These are phyloP conservation scores for Chrysocyon brachyurus DNA, from an alignment of 2,797 vertebrate species.

Conservation along the genomic window DNA sequence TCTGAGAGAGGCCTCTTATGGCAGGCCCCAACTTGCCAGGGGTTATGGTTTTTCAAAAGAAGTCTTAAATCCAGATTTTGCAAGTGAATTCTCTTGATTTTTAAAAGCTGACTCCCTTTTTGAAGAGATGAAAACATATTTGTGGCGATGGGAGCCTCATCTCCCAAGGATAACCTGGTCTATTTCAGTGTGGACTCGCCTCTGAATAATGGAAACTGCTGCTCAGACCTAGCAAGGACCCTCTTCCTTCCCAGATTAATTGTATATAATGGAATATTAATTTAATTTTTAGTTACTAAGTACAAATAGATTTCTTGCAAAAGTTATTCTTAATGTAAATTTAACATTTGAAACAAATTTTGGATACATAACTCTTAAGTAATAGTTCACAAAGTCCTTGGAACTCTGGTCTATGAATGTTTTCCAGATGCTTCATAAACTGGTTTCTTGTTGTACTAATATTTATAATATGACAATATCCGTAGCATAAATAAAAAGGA, in stretches of 20 bases:
- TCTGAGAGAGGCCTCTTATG: neutral
- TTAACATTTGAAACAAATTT: conserved; percentile 75
- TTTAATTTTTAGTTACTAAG: conserved; percentile 48
- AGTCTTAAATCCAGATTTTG: neutral
- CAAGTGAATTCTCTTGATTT: conserved; percentile 51
- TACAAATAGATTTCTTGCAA: conserved; percentile 42
- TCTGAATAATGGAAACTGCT: neutral
- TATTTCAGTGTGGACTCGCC: neutral
- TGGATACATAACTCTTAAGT: neutral
- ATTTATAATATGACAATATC: conserved; percentile 53
- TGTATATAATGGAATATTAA: conserved; percentile 48
- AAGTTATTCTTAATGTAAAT: conserved; percentile 64
- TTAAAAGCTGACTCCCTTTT: conserved; percentile 27
- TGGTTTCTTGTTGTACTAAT: conserved; percentile 56
- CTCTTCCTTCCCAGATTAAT: neutral
- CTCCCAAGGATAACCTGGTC: neutral
- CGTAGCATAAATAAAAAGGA: conserved; percentile 31
- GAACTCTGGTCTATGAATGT: neutral
- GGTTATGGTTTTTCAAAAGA: neutral
- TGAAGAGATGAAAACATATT: neutral
- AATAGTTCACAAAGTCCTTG: conserved; percentile 29
- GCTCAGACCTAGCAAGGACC: neutral
- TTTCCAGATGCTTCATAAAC: conserved; percentile 48
- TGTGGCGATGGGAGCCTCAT: neutral
- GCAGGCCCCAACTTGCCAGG: neutral